A percentile compares a stretch with the other conserved stretches of the same genome.
These are phyloP conservation scores for Whitmania pigra DNA, from an alignment of 1,140 invertebrate genomes.

Conservation along the genomic window DNA sequence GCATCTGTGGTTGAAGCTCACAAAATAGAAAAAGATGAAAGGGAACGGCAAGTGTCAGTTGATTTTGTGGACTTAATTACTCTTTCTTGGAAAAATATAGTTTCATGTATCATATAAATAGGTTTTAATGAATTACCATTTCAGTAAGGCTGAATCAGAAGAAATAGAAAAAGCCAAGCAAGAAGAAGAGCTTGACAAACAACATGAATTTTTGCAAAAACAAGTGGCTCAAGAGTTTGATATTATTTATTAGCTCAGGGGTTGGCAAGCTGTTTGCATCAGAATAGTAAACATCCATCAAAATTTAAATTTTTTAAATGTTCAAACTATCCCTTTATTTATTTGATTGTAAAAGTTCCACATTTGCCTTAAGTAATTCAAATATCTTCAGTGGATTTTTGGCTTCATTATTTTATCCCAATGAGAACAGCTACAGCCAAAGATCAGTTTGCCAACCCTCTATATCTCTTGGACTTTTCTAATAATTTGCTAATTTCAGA, in stretches of 20 bases:
- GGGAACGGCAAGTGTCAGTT: slow-evolving; percentile 50
- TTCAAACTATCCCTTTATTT: no score
- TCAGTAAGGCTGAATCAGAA: slow-evolving; percentile 41
- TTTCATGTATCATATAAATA: background rate
- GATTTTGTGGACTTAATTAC: background rate
- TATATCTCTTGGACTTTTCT: no score
- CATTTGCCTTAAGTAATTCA: no score
- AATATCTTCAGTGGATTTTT: no score
- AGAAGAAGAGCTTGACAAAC: slow-evolving; percentile 47
- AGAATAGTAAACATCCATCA: no score
- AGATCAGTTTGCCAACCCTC: no score
- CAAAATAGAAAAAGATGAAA: slow-evolving; percentile 67
- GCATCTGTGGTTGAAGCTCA: slow-evolving; percentile 80
- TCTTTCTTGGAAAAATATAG: background rate
- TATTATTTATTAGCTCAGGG: background rate
- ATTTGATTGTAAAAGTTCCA: no score
- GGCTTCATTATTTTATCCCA: no score
- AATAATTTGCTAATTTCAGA: slow-evolving; percentile 25
- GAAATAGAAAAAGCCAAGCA: slow-evolving; percentile 46
- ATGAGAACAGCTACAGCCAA: no score
- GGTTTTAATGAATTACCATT: background rate
- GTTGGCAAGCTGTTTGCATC: no score
- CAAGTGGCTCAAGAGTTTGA: slow-evolving; percentile 42
- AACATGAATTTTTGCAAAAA: slow-evolving; percentile 46
- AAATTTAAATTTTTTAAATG: no score